Percentiles rank a stretch among this genome's conserved stretches.
Conservation (phyloP, 2,888 invertebrate genomes). For the Agrotis exclamationis region DNA sequence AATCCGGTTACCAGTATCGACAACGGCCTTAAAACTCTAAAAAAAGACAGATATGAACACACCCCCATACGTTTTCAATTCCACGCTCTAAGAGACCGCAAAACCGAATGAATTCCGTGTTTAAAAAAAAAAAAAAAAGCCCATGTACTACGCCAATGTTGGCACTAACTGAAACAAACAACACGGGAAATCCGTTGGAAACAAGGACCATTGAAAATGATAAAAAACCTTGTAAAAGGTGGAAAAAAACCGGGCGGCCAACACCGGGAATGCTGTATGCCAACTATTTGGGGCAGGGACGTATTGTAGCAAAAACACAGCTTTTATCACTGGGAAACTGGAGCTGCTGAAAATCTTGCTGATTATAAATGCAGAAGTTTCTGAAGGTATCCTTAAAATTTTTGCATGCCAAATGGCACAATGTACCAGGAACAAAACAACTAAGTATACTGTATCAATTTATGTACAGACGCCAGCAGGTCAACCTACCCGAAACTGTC, state of each 20-base stretch:
- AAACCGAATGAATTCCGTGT: slow-evolving; percentile 42
- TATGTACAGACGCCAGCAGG: too few relatives aligned
- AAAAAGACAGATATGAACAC: slow-evolving; percentile 21
- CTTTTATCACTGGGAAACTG: slow-evolving; percentile 18
- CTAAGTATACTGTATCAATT: too few relatives aligned
- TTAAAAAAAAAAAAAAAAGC: slow-evolving; percentile 28
- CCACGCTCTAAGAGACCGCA: slow-evolving; percentile 45
- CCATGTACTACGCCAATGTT: slow-evolving; percentile 49
- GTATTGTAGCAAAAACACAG: slow-evolving; percentile 47
- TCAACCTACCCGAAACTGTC: too few relatives aligned
- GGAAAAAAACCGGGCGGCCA: slow-evolving; percentile 43
- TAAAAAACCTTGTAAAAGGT: slow-evolving; percentile 54
- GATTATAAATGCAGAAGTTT: too few relatives aligned
- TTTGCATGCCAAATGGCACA: too few relatives aligned
- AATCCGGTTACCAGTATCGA: not conserved
- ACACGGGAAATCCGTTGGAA: slow-evolving; percentile 68
- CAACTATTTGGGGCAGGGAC: slow-evolving; percentile 45
- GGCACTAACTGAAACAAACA: slow-evolving; percentile 72
- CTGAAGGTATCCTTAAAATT: too few relatives aligned
- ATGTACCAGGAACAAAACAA: too few relatives aligned
- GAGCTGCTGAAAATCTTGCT: slow-evolving; percentile 22
- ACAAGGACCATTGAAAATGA: slow-evolving; percentile 65
- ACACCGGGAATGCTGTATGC: slow-evolving; percentile 43
- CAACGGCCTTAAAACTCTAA: not conserved
- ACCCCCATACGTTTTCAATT: slow-evolving; percentile 38